Percentiles rank a stretch among this genome's conserved stretches.
These are phyloP conservation scores for Drosophila pandora DNA, from an alignment of 1,140 invertebrate species.

Conservation along the genomic window DNA sequence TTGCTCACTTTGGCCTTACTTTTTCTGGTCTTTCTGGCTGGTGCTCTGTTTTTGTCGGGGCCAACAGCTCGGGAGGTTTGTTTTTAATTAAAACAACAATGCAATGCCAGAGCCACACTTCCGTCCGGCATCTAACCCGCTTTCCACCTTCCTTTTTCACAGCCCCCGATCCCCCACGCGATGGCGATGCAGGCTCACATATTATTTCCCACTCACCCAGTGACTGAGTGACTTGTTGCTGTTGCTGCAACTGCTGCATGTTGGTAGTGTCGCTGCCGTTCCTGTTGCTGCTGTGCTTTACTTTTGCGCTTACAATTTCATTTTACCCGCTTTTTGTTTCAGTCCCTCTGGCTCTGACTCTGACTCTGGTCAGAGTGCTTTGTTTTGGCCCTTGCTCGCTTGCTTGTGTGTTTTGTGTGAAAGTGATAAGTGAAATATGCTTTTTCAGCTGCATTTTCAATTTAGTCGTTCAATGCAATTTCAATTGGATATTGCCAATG, in stretches of 20 bases:
- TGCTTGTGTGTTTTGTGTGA: slow-evolving; percentile 68
- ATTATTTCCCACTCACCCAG: slow-evolving; percentile 59
- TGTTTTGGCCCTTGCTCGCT: slow-evolving; percentile 40
- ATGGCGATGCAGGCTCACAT: slow-evolving; percentile 7
- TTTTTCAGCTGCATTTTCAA: slow-evolving; percentile 77
- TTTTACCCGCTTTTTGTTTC: slow-evolving; percentile 47
- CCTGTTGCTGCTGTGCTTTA: slow-evolving; percentile 48
- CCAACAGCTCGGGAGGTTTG: slow-evolving; percentile 61
- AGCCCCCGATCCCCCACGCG: neutral
- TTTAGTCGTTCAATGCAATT: slow-evolving; percentile 79
- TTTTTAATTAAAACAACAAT: slow-evolving; percentile 82
- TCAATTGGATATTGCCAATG: slow-evolving; percentile 73
- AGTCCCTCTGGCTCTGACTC: neutral
- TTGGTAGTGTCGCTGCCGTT: slow-evolving; percentile 16
- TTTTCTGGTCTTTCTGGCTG: slow-evolving; percentile 18
- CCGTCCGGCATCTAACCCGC: slow-evolving; percentile 37
- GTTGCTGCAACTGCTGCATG: slow-evolving; percentile 21
- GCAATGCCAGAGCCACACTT: slow-evolving; percentile 57
- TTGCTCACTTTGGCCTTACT: slow-evolving; percentile 60
- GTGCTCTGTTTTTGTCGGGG: slow-evolving; percentile 36
- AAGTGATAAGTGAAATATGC: slow-evolving; percentile 81
- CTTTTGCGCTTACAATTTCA: slow-evolving; percentile 77
- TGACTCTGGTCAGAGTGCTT: slow-evolving; percentile 27
- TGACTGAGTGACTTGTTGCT: slow-evolving; percentile 60
- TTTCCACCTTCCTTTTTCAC: slow-evolving; percentile 7